Evolutionary conservation across 64 coral and sea anemone species (phyloP), one percentile per base, ranked within the genome.

Genomic region (Pocillopora damicornis): DNA sequence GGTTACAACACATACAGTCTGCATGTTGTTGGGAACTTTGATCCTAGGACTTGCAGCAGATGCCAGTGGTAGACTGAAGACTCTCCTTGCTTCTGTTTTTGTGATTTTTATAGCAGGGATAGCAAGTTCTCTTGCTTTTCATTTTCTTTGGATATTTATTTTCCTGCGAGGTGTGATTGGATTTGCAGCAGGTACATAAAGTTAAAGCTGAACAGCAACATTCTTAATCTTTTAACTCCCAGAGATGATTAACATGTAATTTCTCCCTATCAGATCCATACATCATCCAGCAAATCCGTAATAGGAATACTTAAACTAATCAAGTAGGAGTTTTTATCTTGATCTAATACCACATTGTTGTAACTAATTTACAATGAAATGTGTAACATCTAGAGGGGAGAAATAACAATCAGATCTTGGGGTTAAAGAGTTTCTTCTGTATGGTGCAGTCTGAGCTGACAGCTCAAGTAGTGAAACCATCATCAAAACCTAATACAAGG

Each of bases 41-140:
- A 61, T 75, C 1, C 61, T 96, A 62, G 87, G 81, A 0, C 58
- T 92, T 8, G 16, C 67, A 34, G 91, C 94, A 63, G 94, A 96
- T 62, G 77, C 57, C 1, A 90, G 6, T 83, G 94, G 94, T 38
- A 92, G 94, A 66, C 87, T 74, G 15, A 90, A 74, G 60, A 79
- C 86, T 72, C 77, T 96, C 12, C 90, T 93, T 18, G 68, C 71
- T 2, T 82, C 79, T 22, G 59, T 92, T 25, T 51, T 59, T 26
- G 37, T 96, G 16, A 78, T 89, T 80, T 96, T 92, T 58, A 0
- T 89, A 38, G 77, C 79, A 5, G 89, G 90, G 15, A 73, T 96
- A n/a, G 58, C 77, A 17, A 81, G 87, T 68, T 61, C 87, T 18
- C 75, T 96, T 37, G 79, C 92, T 79, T 80, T 92, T 15, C 59